Conservation (phyloP, 2,888 invertebrate species). For the Spodoptera littoralis region DNA sequence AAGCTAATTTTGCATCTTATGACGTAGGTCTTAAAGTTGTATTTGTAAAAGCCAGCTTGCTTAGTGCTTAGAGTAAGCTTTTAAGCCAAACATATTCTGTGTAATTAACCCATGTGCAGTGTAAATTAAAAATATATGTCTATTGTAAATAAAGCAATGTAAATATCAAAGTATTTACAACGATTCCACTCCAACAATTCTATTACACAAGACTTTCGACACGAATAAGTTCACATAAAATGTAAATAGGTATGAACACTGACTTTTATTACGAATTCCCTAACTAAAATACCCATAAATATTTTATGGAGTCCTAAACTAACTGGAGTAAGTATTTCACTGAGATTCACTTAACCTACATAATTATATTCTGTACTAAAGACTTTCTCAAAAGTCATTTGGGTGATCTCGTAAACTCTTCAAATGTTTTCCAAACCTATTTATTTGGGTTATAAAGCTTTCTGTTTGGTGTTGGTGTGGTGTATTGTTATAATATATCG, state of each 20-base stretch:
- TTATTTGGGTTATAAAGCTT: slow-evolving; percentile 26
- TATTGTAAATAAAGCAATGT: neutral
- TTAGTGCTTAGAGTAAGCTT: too few species aligned
- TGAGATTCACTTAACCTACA: slow-evolving; percentile 49
- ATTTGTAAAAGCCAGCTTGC: too few species aligned
- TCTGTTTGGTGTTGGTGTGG: slow-evolving; percentile 18
- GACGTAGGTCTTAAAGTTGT: too few species aligned
- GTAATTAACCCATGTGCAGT: too few species aligned
- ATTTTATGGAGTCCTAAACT: slow-evolving; percentile 32
- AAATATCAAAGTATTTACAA: neutral
- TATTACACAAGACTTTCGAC: slow-evolving; percentile 1
- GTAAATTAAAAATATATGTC: too few species aligned
- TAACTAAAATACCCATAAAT: slow-evolving; percentile 42
- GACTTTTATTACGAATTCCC: slow-evolving; percentile 17
- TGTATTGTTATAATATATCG: neutral
- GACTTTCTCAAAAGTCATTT: slow-evolving; percentile 39
- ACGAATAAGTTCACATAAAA: slow-evolving; percentile 13
- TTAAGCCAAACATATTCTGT: too few species aligned
- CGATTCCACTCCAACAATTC: too few species aligned
- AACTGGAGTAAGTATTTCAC: slow-evolving; percentile 21
- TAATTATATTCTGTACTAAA: slow-evolving; percentile 45
- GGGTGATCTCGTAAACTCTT: slow-evolving; percentile 10
- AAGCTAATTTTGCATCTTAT: too few species aligned
- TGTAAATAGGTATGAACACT: slow-evolving; percentile 17
- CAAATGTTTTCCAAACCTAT: slow-evolving; percentile 15